Evolutionary conservation across 2,797 vertebrate species (phyloP).

Genomic region (Sebastes aleutianus): DNA sequence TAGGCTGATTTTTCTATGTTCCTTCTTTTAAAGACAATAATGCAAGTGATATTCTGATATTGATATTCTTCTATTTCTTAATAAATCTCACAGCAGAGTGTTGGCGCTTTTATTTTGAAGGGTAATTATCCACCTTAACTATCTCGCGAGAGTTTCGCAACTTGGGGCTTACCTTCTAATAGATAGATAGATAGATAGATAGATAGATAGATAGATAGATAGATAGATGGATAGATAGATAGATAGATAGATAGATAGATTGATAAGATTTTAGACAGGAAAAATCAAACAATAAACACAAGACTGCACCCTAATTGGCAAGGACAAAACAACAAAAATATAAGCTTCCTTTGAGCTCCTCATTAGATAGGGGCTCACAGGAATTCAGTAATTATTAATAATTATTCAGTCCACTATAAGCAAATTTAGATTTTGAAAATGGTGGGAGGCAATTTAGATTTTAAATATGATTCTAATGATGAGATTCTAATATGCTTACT

Average conservation of each 20-base stretch:
- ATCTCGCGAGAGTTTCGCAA: no score
- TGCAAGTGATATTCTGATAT: background rate
- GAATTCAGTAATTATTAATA: background rate
- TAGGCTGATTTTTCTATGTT: no score
- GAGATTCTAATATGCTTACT: background rate
- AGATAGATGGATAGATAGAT: no score
- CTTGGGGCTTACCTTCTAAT: fast-evolving
- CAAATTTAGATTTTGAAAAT: background rate
- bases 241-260: no score
- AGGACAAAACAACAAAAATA: background rate
- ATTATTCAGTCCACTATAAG: background rate
- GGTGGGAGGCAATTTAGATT: background rate
- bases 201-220: no score
- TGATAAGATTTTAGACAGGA: background rate
- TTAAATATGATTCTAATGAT: no score
- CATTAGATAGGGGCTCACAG: background rate
- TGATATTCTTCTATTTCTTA: background rate
- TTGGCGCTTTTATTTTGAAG: conserved; percentile 12
- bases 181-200: no score
- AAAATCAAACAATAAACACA: background rate
- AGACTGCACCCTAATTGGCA: background rate
- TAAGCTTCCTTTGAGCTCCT: background rate
- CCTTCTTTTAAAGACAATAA: no score
- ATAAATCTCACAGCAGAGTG: background rate
- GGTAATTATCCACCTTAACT: background rate